Evolutionary conservation across 2,113 vertebrate genomes (phyloP), one percentile per base, ranked within the genome.

Genomic region (Dipodomys merriami): DNA sequence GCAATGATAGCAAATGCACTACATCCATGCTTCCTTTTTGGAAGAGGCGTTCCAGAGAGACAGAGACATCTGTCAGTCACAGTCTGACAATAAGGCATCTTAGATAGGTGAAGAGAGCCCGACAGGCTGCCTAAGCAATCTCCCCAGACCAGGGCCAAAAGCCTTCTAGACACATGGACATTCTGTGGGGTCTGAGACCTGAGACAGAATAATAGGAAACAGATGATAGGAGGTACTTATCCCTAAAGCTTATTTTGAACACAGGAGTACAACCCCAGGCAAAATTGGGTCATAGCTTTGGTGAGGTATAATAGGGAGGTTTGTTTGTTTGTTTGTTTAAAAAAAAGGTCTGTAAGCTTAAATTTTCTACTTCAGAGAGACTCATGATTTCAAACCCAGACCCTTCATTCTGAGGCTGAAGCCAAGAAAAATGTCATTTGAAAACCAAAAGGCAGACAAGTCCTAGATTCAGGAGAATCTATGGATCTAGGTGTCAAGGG

Each of bases 151-250:
- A 88, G 20, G 73, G 22, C 27, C 64, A 57, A 27, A 1, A 3
- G 46, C 46, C 39, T 76, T 85, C 44, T 23, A 78, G 79, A 92
- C 64, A 39, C 19, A 0, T 27, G 86, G 44, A 78, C 83, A 15
- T 68, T 94, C 78, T 77, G 4, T 83, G 46, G 71, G 80, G 69
- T 72, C 62, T 19, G 87, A 68, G 83, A 83, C 69, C 86, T 72
- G 27, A n/a, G 79, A 79, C 39, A 82, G 76, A 85, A 44, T 88
- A 94, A 89, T 33, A 83, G 72, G 30, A 94, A 95, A 86, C 74
- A 93, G 72, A 95, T 77, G 68, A 71, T 1, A 23, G 27, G 62
- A 84, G 46, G 33, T 15, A 27, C 57, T 88, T 92, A 92, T 95
- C 68, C 80, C 84, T n/a, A 88, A 53, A 93, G 76, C 62, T 92